These are phyloP conservation scores for Prunella strophiata DNA, from an alignment of 2,797 vertebrate species.

Conservation along the genomic window DNA sequence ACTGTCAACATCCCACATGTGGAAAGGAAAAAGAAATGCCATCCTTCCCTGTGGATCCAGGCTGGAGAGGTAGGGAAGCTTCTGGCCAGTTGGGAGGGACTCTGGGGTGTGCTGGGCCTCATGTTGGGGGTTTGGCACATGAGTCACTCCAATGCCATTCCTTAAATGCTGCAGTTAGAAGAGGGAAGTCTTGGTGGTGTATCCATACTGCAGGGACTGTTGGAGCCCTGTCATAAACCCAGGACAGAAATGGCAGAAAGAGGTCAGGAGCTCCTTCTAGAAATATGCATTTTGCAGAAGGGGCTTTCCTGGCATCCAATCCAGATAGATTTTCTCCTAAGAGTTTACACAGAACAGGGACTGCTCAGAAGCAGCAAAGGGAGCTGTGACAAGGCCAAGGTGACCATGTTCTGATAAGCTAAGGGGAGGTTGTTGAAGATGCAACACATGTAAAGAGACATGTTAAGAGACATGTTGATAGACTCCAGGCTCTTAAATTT, in stretches of 20 bases:
- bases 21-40: neutral
- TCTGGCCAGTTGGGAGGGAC: neutral
- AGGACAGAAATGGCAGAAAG: neutral
- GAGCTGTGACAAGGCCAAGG: neutral
- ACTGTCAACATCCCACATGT: neutral
- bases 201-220: neutral
- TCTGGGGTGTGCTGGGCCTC: rapidly evolving
- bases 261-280: neutral
- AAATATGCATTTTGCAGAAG: neutral
- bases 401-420: neutral
- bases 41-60: neutral
- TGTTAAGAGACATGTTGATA: neutral
- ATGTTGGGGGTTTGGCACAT: neutral
- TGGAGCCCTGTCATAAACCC: neutral
- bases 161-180: neutral
- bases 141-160: neutral
- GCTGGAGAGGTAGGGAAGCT: neutral
- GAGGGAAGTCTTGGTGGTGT: neutral
- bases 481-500: neutral
- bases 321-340: neutral
- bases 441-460: neutral
- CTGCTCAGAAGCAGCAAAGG: neutral
- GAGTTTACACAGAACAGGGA: neutral
- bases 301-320: neutral
- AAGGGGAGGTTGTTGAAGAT: neutral